Conservation (phyloP, 2,797 vertebrate genomes). For the Oryzias sinensis region DNA sequence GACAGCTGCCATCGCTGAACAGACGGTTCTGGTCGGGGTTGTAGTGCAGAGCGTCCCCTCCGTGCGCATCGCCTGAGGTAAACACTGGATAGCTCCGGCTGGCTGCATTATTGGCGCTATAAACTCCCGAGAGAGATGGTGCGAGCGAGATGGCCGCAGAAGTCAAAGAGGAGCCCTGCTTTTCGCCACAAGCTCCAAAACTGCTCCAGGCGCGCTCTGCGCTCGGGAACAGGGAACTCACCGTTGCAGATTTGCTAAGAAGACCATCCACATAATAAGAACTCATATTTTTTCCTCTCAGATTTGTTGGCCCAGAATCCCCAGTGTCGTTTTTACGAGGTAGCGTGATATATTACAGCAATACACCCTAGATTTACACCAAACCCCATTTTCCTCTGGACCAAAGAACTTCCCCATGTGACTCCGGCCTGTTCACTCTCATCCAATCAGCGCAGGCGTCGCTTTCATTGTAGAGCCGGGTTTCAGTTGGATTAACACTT, state of each 20-base stretch:
- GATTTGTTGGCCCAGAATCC: slow-evolving; percentile 97
- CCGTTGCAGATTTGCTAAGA: slow-evolving; percentile 91
- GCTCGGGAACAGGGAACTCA: slow-evolving; percentile 86
- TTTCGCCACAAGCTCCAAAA: slow-evolving; percentile 83
- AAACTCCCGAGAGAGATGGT: slow-evolving; percentile 83
- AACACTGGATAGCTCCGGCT: slow-evolving; percentile 78
- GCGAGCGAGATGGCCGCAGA: slow-evolving; percentile 76
- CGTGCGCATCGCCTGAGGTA: slow-evolving; percentile 80
- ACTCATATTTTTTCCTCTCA: slow-evolving; percentile 91
- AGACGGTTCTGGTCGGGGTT: slow-evolving; percentile 87
- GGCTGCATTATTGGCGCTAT: slow-evolving; percentile 83
- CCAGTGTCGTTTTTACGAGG: slow-evolving; percentile 98
- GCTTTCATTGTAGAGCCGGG: slow-evolving; percentile 86
- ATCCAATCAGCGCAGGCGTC: slow-evolving; percentile 81
- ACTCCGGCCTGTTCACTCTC: slow-evolving; percentile 78
- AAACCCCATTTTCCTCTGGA: slow-evolving; percentile 94
- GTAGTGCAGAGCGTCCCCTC: slow-evolving; percentile 82
- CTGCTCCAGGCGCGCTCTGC: slow-evolving; percentile 85
- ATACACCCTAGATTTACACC: slow-evolving; percentile 98
- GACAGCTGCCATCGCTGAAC: slow-evolving; percentile 86
- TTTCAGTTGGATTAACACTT: slow-evolving; percentile 63
- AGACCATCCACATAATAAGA: slow-evolving; percentile 93
- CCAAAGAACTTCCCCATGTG: slow-evolving; percentile 86
- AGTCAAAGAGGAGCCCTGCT: slow-evolving; percentile 81
- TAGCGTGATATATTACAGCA: slow-evolving; percentile 97